Conservation (phyloP, 2,888 invertebrate genomes). For the Tetramorium bicarinatum region DNA sequence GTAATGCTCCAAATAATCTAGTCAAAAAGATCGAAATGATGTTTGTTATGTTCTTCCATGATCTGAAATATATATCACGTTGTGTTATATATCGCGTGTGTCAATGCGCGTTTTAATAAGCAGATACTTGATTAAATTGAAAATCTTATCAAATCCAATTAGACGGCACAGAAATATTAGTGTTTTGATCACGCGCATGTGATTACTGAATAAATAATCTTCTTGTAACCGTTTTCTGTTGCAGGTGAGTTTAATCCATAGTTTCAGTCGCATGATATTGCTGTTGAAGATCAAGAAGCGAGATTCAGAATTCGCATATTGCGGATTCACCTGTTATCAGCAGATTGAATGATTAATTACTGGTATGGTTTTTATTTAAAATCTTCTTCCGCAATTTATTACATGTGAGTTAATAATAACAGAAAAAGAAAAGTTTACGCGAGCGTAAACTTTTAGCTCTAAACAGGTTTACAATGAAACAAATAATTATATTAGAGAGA, state of each 20-base stretch:
- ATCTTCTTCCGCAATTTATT: not conserved
- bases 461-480: not conserved
- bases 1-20: conserved; percentile 59
- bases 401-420: not conserved
- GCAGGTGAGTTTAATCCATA: conserved; percentile 51
- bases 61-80: not conserved
- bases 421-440: not conserved
- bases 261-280: conserved; percentile 19
- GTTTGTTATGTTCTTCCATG: conserved; percentile 2
- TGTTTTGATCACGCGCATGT: not conserved
- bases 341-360: conserved; percentile 18
- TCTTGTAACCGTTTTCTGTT: conserved; percentile 36
- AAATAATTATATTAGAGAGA: not conserved
- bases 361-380: conserved; percentile 2
- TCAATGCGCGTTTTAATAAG: not conserved
- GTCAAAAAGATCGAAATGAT: conserved; percentile 56
- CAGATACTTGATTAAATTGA: not conserved
- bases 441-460: not conserved
- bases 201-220: conserved; percentile 20
- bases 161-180: not conserved
- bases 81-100: not conserved
- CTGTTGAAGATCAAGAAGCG: conserved; percentile 5
- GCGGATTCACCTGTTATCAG: not conserved
- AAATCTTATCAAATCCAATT: conserved; percentile 20
- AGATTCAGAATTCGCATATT: conserved; percentile 19